phyloP scores from a whole-genome alignment of 2,888 invertebrate genomes.

The Adineta ricciae region DNA sequence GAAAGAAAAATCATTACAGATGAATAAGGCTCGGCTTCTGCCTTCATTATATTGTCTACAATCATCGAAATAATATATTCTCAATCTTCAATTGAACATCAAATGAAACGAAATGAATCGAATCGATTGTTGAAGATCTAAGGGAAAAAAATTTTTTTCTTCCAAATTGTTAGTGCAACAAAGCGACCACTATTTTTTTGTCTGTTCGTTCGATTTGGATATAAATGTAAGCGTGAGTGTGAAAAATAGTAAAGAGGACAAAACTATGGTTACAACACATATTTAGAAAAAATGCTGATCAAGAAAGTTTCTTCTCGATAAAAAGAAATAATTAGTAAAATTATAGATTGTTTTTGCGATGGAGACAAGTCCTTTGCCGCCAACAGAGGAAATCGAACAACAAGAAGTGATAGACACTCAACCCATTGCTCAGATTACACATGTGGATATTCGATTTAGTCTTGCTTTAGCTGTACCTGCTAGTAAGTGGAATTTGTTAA shows the following conservation, averaged over 20 bases:
- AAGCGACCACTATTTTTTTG: constrained; percentile 3
- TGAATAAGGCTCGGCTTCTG: no score
- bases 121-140: neutral
- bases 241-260: neutral
- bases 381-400: neutral
- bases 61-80: no score
- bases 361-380: neutral
- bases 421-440: neutral
- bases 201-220: neutral
- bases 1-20: no score
- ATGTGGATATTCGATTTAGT: neutral
- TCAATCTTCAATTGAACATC: no score
- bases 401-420: neutral
- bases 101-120: no score
- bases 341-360: neutral
- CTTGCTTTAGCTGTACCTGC: constrained; percentile 16
- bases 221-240: neutral
- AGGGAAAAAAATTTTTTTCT: neutral
- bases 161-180: neutral
- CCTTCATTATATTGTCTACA: no score
- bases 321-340: neutral
- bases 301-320: neutral
- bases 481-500: neutral
- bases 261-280: neutral
- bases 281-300: neutral